Evolutionary conservation across 2,797 vertebrate genomes (phyloP).

Genomic region (Petrocephalus sullivani): DNA sequence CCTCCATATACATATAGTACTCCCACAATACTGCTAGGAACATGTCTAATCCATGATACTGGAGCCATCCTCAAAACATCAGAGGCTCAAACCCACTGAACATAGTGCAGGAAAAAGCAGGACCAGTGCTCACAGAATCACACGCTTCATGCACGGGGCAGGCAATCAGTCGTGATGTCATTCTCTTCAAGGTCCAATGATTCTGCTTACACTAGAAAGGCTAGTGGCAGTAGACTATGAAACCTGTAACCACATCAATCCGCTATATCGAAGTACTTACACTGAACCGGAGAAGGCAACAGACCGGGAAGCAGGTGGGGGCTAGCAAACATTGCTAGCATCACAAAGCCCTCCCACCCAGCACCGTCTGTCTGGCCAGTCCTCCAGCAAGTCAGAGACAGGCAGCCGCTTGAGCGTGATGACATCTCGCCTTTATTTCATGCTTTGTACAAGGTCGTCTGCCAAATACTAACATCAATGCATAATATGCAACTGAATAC

Average conservation of each 20-base stretch:
- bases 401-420: neutral
- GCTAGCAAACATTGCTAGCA: neutral
- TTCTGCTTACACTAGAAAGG: neutral
- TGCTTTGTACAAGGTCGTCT: neutral
- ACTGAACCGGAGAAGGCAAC: neutral
- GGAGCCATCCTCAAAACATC: neutral
- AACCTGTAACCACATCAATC: neutral
- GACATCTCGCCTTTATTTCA: slow-evolving; percentile 7
- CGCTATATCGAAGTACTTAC: neutral
- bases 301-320: neutral
- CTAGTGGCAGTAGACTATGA: neutral
- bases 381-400: neutral
- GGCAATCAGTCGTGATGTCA: neutral
- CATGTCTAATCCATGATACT: neutral
- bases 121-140: neutral
- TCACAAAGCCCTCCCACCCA: neutral
- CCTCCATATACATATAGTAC: neutral
- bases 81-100: neutral
- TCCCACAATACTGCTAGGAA: neutral
- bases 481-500: neutral
- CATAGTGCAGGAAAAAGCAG: neutral
- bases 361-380: neutral
- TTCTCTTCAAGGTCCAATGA: neutral
- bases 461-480: neutral
- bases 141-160: neutral